Evolutionary conservation across 2,797 vertebrate species (phyloP), one percentile per base, ranked within the genome.

Genomic region (Danio jaintianensis): DNA sequence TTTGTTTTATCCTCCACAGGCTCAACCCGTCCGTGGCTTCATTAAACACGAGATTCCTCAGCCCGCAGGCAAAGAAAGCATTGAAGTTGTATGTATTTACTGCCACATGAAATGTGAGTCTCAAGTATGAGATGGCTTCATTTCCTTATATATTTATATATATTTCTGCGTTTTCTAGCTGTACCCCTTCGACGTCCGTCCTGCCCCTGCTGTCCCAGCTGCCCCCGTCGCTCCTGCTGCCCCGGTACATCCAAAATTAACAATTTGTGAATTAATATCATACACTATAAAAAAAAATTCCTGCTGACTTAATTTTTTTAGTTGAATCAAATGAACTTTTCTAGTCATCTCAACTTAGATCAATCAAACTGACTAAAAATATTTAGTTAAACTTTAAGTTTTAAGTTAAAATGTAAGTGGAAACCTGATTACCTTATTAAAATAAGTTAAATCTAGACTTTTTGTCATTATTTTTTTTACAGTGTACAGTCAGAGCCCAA

Each of bases 21-120:
- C 13, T 68, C 43, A 45, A n/a, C 48, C 66, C 62, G 22, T 85
- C 50, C 84, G 43, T 2, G 90, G 91, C 40, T 89, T 91, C 79
- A 88, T 91, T 71, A 92, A 90, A 82, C 87, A 91, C 4, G 89
- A 91, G 77, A 75, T 91, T 55, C 86, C 50, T 0, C 16, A 85
- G 38, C 47, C 80, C 4, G 67, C 73, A 2, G 89, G 88, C 12
- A 61, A 8, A 70, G 85, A 82, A 12, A 85, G 55, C 13, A 63
- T 84, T 18, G 89, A 91, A 3, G 64, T 90, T 68, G 89, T 91
- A 58, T 85, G 88, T 83, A 52, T 7, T 22, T 67, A 53, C 15
- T 38, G 7, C 12, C 40, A 29, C 4, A 3, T 55, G 40, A 12
- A 48, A 18, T 50, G 11, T 36, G 29, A 63, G 36, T 63, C 36